These are phyloP conservation scores for Xenopus laevis DNA, from an alignment of 2,113 vertebrate genomes.

Conservation along the genomic window DNA sequence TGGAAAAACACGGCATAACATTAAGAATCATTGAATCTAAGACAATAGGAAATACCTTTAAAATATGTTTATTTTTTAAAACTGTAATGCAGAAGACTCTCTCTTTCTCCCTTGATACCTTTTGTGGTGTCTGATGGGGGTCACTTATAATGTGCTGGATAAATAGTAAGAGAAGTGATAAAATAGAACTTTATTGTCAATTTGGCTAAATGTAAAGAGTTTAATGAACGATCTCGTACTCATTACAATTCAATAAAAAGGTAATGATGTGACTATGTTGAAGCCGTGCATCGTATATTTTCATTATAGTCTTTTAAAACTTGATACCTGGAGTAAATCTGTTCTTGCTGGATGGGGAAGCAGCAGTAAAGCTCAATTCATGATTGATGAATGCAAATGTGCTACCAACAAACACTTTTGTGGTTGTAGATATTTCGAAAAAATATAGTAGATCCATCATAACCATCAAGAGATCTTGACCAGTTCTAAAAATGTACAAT, in stretches of 20 bases:
- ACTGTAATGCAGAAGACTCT: no score
- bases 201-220: slow-evolving; percentile 22
- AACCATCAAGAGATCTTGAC: no score
- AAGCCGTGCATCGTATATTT: slow-evolving; percentile 38
- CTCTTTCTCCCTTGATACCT: no score
- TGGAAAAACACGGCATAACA: no score
- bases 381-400: background rate
- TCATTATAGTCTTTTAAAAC: slow-evolving; percentile 35
- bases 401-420: background rate
- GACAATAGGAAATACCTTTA: no score
- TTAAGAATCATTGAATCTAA: no score
- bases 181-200: slow-evolving; percentile 28
- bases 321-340: slow-evolving; percentile 17
- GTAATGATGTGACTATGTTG: slow-evolving; percentile 36
- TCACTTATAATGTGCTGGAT: no score
- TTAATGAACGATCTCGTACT: slow-evolving; percentile 28
- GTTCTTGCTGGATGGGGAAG: slow-evolving; percentile 11
- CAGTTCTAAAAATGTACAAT: no score
- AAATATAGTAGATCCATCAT: no score
- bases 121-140: no score
- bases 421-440: background rate
- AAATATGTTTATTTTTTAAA: no score
- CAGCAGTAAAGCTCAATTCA: slow-evolving; percentile 1
- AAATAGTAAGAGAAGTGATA: background rate
- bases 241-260: slow-evolving; percentile 38